phyloP scores from a whole-genome alignment of 53 echinoderm and acorn worm genomes.

The Patiria pectinifera region DNA sequence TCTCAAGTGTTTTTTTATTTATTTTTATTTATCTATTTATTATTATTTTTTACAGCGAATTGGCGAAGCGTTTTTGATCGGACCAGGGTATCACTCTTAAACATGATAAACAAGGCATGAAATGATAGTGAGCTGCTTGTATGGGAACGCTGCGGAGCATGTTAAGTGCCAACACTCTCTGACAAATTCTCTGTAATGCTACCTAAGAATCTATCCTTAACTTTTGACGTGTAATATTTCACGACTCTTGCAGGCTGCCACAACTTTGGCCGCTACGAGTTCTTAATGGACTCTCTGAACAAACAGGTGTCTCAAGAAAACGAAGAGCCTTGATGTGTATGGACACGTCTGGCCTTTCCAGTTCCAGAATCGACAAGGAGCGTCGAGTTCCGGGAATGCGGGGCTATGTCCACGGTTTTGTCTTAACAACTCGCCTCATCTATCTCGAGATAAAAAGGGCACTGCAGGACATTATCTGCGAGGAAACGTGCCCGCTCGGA shows the following conservation, averaged over 20 bases:
- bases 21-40: too few species aligned
- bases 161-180: too few species aligned
- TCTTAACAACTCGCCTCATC: background rate
- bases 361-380: background rate
- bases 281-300: background rate
- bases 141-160: too few species aligned
- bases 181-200: too few species aligned
- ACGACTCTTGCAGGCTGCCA: background rate
- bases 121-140: too few species aligned
- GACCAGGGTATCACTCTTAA: too few species aligned
- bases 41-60: too few species aligned
- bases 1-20: too few species aligned
- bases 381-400: background rate
- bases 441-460: background rate
- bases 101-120: too few species aligned
- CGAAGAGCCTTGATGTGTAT: background rate
- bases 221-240: background rate
- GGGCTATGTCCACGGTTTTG: background rate
- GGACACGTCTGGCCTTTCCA: constrained; percentile 1
- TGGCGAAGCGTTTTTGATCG: too few species aligned
- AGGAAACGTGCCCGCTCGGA: background rate
- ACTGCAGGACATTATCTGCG: background rate
- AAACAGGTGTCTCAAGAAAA: background rate
- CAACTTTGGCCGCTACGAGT: background rate
- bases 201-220: background rate